phyloP scores from a whole-genome alignment of 2,797 vertebrate species.

The Rhinophrynus dorsalis region DNA sequence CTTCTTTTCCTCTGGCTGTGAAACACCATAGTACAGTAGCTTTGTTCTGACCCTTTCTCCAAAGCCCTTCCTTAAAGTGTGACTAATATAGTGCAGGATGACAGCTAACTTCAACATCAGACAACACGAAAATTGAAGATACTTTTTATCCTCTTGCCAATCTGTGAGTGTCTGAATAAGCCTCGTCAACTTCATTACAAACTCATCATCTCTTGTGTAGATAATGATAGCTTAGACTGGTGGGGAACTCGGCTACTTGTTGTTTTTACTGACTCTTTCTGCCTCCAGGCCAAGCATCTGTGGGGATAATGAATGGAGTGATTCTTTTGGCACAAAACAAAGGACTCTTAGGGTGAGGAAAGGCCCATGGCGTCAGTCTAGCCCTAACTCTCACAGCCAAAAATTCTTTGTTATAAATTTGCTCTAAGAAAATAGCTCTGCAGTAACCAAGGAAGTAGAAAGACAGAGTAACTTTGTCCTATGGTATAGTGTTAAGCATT shows the following conservation, averaged over 20 bases:
- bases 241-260: slow-evolving; percentile 79
- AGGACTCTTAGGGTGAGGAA: slow-evolving; percentile 79
- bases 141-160: slow-evolving; percentile 84
- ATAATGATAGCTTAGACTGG: slow-evolving; percentile 82
- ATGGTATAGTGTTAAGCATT: slow-evolving; percentile 69
- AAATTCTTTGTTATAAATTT: slow-evolving; percentile 82
- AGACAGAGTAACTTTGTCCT: slow-evolving; percentile 82
- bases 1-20: slow-evolving; percentile 80
- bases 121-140: slow-evolving; percentile 83
- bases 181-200: slow-evolving; percentile 84
- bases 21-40: slow-evolving; percentile 81
- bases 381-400: slow-evolving; percentile 72
- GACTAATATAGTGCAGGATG: slow-evolving; percentile 80
- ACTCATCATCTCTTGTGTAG: slow-evolving; percentile 83
- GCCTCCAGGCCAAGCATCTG: slow-evolving; percentile 82
- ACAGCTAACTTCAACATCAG: slow-evolving; percentile 83
- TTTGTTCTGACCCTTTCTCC: slow-evolving; percentile 80
- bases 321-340: slow-evolving; percentile 84
- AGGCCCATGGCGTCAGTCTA: slow-evolving; percentile 72
- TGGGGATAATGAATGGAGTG: slow-evolving; percentile 83
- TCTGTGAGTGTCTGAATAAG: slow-evolving; percentile 82
- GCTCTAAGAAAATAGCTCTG: slow-evolving; percentile 77
- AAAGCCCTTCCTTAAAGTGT: slow-evolving; percentile 80
- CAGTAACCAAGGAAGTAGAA: slow-evolving; percentile 75
- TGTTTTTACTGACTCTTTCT: slow-evolving; percentile 83